Percentiles rank a stretch among this genome's conserved stretches.
phyloP scores from a whole-genome alignment of 53 echinoderm and acorn worm genomes.

The Stichopus horrens region DNA sequence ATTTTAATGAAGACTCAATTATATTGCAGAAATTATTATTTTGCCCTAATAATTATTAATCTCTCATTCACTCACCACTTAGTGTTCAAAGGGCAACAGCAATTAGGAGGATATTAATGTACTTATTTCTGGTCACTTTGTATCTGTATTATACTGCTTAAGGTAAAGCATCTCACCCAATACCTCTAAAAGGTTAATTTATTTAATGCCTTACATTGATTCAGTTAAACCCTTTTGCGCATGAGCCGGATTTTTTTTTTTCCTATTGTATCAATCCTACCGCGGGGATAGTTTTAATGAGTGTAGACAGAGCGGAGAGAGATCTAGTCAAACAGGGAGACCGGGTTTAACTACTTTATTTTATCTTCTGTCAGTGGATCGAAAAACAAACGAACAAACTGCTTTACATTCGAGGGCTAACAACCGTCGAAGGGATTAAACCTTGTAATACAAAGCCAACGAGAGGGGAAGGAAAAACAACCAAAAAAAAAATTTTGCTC shows the following conservation, averaged over 20 bases:
- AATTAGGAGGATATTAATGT: no score
- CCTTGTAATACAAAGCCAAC: background rate
- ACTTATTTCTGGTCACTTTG: no score
- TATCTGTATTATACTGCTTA: no score
- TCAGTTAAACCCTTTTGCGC: background rate
- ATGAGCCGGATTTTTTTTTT: background rate
- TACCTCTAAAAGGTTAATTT: no score
- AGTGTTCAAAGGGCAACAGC: no score
- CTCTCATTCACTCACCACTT: no score
- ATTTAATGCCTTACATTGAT: no score
- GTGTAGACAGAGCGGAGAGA: background rate
- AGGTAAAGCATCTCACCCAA: no score
- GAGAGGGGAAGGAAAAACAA: background rate
- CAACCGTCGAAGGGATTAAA: background rate
- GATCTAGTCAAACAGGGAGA: constrained; percentile 10
- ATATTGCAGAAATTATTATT: no score
- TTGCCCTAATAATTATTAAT: no score
- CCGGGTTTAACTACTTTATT: background rate
- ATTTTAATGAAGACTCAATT: no score
- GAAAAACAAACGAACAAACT: background rate
- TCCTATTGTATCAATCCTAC: background rate
- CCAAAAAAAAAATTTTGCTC: background rate
- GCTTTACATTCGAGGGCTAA: background rate
- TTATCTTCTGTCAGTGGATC: constrained; percentile 33
- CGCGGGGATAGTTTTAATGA: constrained; percentile 22